phyloP scores from a whole-genome alignment of 2,113 vertebrate species.

The Bungarus multicinctus region DNA sequence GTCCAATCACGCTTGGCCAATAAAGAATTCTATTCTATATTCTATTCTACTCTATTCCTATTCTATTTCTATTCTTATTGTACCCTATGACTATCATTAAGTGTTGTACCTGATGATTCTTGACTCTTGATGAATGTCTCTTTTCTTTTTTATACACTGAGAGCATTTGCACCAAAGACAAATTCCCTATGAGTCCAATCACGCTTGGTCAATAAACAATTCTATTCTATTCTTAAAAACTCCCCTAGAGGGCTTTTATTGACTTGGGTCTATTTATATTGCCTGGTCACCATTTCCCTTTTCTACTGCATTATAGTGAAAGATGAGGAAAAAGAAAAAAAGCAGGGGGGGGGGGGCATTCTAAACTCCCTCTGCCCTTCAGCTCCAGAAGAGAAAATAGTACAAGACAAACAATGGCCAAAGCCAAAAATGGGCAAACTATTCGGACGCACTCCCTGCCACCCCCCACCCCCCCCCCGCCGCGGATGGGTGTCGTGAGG shows the following conservation, averaged over 20 bases:
- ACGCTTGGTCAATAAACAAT: too few relatives aligned
- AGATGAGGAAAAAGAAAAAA: neutral
- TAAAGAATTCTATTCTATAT: too few relatives aligned
- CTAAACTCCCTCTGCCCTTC: conserved; percentile 59
- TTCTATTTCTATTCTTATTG: too few relatives aligned
- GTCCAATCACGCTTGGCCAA: too few relatives aligned
- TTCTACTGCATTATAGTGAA: conserved; percentile 27
- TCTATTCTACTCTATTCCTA: too few relatives aligned
- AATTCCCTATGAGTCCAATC: too few relatives aligned
- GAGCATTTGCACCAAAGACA: too few relatives aligned
- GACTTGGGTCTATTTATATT: neutral
- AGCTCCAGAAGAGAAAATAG: conserved; percentile 66
- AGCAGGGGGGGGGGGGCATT: neutral
- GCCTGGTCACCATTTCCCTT: neutral
- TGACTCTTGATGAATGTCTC: too few relatives aligned
- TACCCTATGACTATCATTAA: too few relatives aligned
- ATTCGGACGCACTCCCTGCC: conserved; percentile 68
- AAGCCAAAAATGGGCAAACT: conserved; percentile 80
- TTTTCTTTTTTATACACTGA: too few relatives aligned
- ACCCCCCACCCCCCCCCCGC: neutral
- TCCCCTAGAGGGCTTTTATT: neutral
- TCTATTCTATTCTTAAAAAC: too few relatives aligned
- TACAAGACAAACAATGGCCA: conserved; percentile 64
- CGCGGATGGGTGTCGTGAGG: conserved; percentile 50
- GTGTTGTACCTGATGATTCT: too few relatives aligned